These are phyloP conservation scores for Andrena trimmerana DNA, from an alignment of 2,888 invertebrate species.

Conservation along the genomic window DNA sequence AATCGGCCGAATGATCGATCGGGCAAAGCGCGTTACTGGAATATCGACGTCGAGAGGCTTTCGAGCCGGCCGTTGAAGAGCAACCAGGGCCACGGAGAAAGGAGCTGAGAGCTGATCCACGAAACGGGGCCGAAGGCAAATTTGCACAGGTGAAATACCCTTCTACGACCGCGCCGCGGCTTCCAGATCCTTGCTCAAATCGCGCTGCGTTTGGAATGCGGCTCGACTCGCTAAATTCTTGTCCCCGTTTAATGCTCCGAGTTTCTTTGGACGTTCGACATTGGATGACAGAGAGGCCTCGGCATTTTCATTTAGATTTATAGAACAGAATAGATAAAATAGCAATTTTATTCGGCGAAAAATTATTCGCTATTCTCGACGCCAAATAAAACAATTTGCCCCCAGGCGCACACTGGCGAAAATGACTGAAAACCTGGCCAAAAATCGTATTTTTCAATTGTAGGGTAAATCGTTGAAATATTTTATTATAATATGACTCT, in stretches of 20 bases:
- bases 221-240: background rate
- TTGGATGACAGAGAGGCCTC: too few relatives aligned
- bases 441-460: too few relatives aligned
- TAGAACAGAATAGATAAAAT: background rate
- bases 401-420: too few relatives aligned
- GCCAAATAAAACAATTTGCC: too few relatives aligned
- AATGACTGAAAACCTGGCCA: too few relatives aligned
- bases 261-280: too few relatives aligned
- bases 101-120: constrained; percentile 55
- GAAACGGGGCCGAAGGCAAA: constrained; percentile 74
- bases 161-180: background rate
- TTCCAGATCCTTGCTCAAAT: constrained; percentile 25
- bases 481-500: too few relatives aligned
- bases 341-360: background rate
- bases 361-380: too few relatives aligned
- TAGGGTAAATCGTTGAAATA: too few relatives aligned
- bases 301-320: too few relatives aligned
- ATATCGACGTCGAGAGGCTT: constrained; percentile 49
- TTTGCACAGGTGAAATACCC: constrained; percentile 62
- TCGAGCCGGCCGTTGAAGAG: constrained; percentile 33
- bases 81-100: constrained; percentile 14
- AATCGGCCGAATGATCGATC: constrained; percentile 69
- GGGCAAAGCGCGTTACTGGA: constrained; percentile 66
- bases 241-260: background rate
- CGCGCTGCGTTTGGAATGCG: background rate